Conservation (phyloP, 2,797 vertebrate genomes). For the Trichosurus vulpecula region DNA sequence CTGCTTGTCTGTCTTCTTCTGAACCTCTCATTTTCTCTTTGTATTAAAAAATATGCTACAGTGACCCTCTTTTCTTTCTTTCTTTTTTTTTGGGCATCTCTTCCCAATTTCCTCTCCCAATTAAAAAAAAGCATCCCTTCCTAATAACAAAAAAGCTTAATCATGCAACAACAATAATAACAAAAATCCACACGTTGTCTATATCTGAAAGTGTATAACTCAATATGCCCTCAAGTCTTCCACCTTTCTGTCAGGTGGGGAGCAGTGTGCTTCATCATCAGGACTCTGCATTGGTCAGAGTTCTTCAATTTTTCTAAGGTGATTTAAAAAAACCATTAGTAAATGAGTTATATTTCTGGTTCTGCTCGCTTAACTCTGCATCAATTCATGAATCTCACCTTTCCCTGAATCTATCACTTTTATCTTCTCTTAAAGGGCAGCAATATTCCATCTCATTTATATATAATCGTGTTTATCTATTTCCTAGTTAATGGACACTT, state of each 20-base stretch:
- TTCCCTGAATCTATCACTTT: background rate
- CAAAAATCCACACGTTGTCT: background rate
- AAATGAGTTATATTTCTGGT: too few relatives aligned
- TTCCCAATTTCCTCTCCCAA: background rate
- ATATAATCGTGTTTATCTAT: background rate
- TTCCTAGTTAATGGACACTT: background rate
- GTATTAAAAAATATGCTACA: background rate
- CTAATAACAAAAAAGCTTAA: background rate
- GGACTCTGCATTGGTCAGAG: background rate
- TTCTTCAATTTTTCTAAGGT: background rate
- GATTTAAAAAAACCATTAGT: background rate
- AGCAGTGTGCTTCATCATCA: background rate
- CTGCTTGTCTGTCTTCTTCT: background rate
- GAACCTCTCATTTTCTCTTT: background rate
- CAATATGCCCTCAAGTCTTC: background rate
- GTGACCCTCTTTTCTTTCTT: accelerated
- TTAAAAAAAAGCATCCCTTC: background rate
- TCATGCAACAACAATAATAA: background rate
- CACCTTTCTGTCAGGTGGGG: background rate
- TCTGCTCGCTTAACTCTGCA: background rate
- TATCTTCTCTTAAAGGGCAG: background rate
- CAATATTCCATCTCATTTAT: background rate
- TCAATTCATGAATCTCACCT: background rate
- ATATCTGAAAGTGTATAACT: background rate
- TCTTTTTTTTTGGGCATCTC: accelerated